Conservation (phyloP, 2,888 invertebrate species). For the Protodeltote pygarga region DNA sequence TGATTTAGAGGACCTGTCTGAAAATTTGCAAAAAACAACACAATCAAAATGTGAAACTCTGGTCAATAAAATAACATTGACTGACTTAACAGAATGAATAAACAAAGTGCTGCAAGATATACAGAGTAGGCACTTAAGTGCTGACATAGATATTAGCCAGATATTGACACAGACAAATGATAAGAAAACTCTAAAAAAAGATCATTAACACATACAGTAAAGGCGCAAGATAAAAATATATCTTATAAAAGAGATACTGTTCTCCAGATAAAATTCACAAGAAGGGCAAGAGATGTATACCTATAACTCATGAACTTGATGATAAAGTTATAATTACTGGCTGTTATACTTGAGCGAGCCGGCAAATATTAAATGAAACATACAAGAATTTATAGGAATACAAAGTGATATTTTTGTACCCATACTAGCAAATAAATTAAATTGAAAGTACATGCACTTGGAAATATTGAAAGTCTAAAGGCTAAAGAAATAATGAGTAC, state of each 20-base stretch:
- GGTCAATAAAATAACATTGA: not conserved
- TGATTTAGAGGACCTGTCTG: conserved; percentile 8
- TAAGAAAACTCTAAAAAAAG: conserved; percentile 34
- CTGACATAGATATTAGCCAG: conserved; percentile 23
- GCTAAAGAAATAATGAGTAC: not conserved
- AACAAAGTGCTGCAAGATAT: conserved; percentile 17
- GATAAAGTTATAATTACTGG: conserved; percentile 9
- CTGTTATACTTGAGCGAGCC: not conserved
- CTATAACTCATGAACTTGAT: conserved; percentile 28
- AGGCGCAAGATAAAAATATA: conserved; percentile 23
- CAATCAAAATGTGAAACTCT: not conserved
- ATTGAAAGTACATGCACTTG: too few relatives aligned
- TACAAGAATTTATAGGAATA: too few relatives aligned
- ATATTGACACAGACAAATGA: conserved; percentile 33
- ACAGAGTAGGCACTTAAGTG: not conserved
- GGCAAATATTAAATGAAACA: conserved; percentile 3
- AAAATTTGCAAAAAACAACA: not conserved
- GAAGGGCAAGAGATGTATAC: conserved; percentile 2
- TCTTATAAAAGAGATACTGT: conserved; percentile 20
- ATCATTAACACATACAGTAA: conserved; percentile 25
- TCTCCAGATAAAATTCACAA: conserved; percentile 31
- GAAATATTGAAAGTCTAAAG: too few relatives aligned
- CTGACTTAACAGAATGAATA: conserved; percentile 16
- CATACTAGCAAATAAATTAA: too few relatives aligned
- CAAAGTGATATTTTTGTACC: too few relatives aligned